A percentile compares a stretch with the other conserved stretches of the same genome.
phyloP scores from a whole-genome alignment of 2,888 invertebrate species.

The Oscheius myriophilus region DNA sequence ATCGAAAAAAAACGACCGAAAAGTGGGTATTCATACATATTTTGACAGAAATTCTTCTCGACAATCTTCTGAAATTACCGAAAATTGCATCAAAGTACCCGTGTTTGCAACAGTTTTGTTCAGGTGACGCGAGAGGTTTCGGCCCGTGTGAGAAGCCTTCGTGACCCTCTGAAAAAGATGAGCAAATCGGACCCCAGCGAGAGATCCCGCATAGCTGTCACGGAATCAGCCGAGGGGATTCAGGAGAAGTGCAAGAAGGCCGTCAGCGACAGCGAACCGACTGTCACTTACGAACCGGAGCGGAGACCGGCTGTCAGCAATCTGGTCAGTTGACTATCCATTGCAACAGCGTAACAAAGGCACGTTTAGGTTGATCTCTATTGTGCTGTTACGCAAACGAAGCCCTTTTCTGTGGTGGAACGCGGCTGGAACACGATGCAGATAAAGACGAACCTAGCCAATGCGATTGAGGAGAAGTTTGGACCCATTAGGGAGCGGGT shows the following conservation, averaged over 20 bases:
- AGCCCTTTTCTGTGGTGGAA: conserved; percentile 18
- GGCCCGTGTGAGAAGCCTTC: conserved; percentile 80
- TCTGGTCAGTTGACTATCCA: conserved; percentile 76
- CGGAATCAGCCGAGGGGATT: conserved; percentile 72
- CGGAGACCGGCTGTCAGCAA: conserved; percentile 88
- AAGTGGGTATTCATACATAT: no score
- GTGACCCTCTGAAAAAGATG: conserved; percentile 92
- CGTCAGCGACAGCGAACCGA: conserved; percentile 87
- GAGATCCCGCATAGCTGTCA: conserved; percentile 81
- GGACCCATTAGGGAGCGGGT: conserved; percentile 38
- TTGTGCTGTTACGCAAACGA: conserved; percentile 31
- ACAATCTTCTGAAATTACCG: no score
- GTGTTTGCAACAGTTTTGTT: conserved; percentile 18
- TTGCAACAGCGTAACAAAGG: neutral
- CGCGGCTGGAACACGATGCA: conserved; percentile 39
- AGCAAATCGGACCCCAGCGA: conserved; percentile 89
- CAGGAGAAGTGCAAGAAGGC: conserved; percentile 84
- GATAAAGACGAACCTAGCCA: conserved; percentile 43
- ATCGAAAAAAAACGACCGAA: no score
- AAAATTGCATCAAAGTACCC: no score
- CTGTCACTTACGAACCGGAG: conserved; percentile 83
- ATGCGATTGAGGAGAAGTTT: conserved; percentile 36
- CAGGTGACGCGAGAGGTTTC: conserved; percentile 46
- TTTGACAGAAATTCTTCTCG: no score
- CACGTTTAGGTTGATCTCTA: conserved; percentile 39